Evolutionary conservation across 1,140 invertebrate species (phyloP), one percentile per base, ranked within the genome.

Genomic region (Trinorchestia longiramus): DNA sequence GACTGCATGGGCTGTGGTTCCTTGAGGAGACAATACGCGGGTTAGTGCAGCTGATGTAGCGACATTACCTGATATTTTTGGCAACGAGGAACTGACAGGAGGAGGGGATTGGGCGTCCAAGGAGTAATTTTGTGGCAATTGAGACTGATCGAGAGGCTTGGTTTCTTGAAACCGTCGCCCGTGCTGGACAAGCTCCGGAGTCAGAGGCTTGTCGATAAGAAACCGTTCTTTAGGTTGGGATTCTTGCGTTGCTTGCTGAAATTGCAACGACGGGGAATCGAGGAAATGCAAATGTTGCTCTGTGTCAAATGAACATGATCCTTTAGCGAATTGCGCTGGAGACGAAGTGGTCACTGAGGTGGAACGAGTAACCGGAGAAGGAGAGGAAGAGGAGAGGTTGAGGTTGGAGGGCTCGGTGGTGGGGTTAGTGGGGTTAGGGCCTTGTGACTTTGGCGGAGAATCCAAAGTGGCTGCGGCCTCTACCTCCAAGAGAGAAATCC

Each of bases 381-480:
- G 92, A 94, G 92, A 94, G 41, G 90, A 92, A 92, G 43, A 44
- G 90, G 90, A 92, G 36, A 36, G 90, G 90, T 43, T 40, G 90
- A 41, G 90, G 43, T 92, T 6, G 44, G 44, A 94, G 43, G 92
- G 44, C 4, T 94, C 43, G 92, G 92, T 45, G 92, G 92, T 45
- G 43, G 15, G 8, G 90, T 19, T 92, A 42, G 92, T 94, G 36
- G 92, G 92, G 92, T 43, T 94, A 43, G 92, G 92, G 40, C 44
- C 0, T 47, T 94, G 92, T 40, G 43, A 43, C 15, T 43, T 11
- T 23, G 92, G 92, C 40, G 17, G 43, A 23, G 43, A 17, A 94
- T 94, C 92, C 92, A 94, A 94, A 94, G 92, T 40, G 92, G 4
- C 92, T 45, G 44, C 19, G 28, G 92, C 92, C 92, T 94, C 92